Percentiles rank a stretch among this genome's conserved stretches.
Conservation (phyloP, 2,797 vertebrate genomes). For the Acanthurus lineatus region DNA sequence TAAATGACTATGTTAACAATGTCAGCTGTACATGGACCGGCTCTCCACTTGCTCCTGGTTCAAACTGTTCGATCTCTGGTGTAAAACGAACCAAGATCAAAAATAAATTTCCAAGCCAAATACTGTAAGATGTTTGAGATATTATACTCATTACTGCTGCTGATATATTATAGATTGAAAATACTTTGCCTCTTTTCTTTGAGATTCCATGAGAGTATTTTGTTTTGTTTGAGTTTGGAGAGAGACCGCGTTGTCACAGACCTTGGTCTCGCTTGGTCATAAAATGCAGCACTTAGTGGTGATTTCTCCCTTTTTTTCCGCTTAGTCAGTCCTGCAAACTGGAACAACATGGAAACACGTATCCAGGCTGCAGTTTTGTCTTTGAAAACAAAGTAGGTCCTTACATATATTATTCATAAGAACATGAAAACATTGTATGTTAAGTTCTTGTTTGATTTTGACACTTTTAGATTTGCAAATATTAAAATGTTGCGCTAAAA, state of each 20-base stretch:
- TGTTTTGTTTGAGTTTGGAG: too few species aligned
- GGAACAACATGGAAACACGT: conserved; percentile 16
- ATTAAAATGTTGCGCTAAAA: background rate
- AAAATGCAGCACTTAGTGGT: background rate
- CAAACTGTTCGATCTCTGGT: conserved; percentile 61
- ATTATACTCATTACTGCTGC: too few species aligned
- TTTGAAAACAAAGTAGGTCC: conserved; percentile 65
- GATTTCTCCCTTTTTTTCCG: conserved; percentile 6
- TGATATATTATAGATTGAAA: background rate
- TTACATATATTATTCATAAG: background rate
- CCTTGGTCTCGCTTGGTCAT: background rate
- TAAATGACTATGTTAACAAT: conserved; percentile 76
- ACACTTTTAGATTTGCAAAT: background rate
- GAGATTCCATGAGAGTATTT: background rate
- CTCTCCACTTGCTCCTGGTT: background rate
- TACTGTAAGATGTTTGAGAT: conserved; percentile 13
- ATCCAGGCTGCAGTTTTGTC: conserved; percentile 70
- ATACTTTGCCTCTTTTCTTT: background rate
- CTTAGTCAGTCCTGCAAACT: conserved; percentile 68
- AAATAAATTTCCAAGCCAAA: fast-evolving
- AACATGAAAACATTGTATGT: background rate
- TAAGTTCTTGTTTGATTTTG: too few species aligned
- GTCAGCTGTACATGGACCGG: conserved; percentile 77
- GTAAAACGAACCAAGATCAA: fast-evolving
- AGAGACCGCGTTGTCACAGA: background rate